Base-by-base conservation (phyloP, 1,140 invertebrate species). In the Xylocopa sonorina region DNA sequence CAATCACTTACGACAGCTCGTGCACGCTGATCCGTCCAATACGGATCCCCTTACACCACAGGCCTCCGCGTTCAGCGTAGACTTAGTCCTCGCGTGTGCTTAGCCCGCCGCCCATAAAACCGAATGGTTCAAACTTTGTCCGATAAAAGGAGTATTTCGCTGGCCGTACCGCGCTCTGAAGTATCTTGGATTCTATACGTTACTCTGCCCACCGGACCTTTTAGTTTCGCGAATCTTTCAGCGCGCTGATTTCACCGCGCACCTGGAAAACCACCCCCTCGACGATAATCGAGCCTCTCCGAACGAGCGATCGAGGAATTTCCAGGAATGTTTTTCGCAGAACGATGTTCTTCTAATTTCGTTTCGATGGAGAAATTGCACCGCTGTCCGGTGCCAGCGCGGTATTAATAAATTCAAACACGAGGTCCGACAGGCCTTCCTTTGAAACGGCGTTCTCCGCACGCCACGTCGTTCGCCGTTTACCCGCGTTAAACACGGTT, bases 71-170 rank as follows among this genome's bases (percentile, higher is more conserved):
- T 75, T n/a, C 82, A 66, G 69, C 82, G 75, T 79, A 75, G 80
- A 87, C 84, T 71, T 85, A 86, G 84, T 87, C 82, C 80, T 87
- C 82, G 80, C 80, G 77, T 80, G 89, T 89, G 90, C 91, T 90
- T 90, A 89, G 89, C 84, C 82, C 66, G 82, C 66, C 77, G 73
- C 74, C 84, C 87, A 89, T 92, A 91, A 92, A 92, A 91, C 83
- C 84, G 83, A 91, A 92, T 91, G 81, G 88, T 82, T 87, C 79
- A 84, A 91, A 91, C 87, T 92, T 92, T 88, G 82, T 82, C 55
- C 88, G 84, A 91, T 90, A 90, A 90, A 90, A 89, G 85, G 79
- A 78, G 77, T 74, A 80, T 78, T 85, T 57, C 63, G 66, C 57
- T 51, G 43, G 32, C 43, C 50, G 73, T 60, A 80, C 43, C 32